Base-by-base conservation (phyloP, 2,888 invertebrate species). In the Athalia rosae region DNA sequence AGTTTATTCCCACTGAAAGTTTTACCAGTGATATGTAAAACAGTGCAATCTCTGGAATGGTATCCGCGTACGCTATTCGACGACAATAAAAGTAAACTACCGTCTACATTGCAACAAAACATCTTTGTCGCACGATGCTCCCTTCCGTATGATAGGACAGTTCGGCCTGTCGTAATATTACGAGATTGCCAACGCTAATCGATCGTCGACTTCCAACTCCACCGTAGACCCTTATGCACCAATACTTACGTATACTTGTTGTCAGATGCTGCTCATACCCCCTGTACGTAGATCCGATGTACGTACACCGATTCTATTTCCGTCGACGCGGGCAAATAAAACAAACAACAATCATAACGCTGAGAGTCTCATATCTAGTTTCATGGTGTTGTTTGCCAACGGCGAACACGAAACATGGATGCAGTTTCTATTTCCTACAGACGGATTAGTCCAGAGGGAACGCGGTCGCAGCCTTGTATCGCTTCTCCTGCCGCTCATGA, bases 41-140 rank as follows among this genome's bases (percentile, higher is more conserved):
- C 43, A 71, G 71, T 58, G 71, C 58, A 58, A 71, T 71, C 71
- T 58, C 58, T 45, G 58, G 71, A 71, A 71, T 58, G 58, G 71
- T 71, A 71, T 58, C 8, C 58, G 58, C 45, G 71, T n/a, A 56
- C 71, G 3, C n/a, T 11, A 4, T 45, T 71, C 58, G 43, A 45
- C 58, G 71, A 71, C 45, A 71, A 71, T 71, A 71, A 71, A 71
- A 71, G 71, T 71, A 43, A 71, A 71, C 71, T 71, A 58, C 71
- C 56, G 71, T 71, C 71, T 71, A 56, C 71, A 58, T 71, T 71
- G 71, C 58, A 71, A 71, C 56, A 71, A 71, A 71, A 71, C 71
- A 58, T 71, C 71, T 71, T 58, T 71, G 71, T 71, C 45, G 71
- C 58, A 58, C 45, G 71, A 56, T 58, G 71, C 71, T 71, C 43